These are phyloP conservation scores for Calephelis nemesis DNA, from an alignment of 1,140 invertebrate species.

Conservation along the genomic window DNA sequence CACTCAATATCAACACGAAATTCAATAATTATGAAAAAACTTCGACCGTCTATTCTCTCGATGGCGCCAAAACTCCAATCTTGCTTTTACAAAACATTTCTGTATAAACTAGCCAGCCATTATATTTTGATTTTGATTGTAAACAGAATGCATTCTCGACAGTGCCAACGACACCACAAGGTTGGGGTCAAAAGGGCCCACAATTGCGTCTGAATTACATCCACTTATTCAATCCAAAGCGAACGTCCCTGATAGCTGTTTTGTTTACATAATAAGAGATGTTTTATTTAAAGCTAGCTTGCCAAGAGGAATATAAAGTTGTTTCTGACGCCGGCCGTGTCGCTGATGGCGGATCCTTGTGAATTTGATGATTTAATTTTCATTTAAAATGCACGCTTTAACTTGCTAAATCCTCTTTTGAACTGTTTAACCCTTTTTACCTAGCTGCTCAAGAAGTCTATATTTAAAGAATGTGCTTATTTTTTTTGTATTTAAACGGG, in stretches of 20 bases:
- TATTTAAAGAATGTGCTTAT: no score
- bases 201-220: constrained; percentile 29
- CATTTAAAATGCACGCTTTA: background rate
- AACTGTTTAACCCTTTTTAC: no score
- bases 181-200: constrained; percentile 42
- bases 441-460: no score
- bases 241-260: constrained; percentile 3
- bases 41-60: no score
- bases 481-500: no score
- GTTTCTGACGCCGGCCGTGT: background rate
- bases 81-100: no score
- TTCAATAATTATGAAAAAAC: no score
- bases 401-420: no score
- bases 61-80: no score
- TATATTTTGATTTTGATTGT: no score
- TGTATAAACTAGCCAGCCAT: no score
- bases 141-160: background rate
- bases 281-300: constrained; percentile 1
- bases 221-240: constrained; percentile 3
- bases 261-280: constrained; percentile 7
- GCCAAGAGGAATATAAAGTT: background rate
- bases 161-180: constrained; percentile 44
- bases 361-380: background rate
- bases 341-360: constrained; percentile 1
- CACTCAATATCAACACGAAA: no score